A percentile compares a stretch with the other conserved stretches of the same genome.
phyloP scores from a whole-genome alignment of 2,113 vertebrate species.

The Ciconia boyciana region DNA sequence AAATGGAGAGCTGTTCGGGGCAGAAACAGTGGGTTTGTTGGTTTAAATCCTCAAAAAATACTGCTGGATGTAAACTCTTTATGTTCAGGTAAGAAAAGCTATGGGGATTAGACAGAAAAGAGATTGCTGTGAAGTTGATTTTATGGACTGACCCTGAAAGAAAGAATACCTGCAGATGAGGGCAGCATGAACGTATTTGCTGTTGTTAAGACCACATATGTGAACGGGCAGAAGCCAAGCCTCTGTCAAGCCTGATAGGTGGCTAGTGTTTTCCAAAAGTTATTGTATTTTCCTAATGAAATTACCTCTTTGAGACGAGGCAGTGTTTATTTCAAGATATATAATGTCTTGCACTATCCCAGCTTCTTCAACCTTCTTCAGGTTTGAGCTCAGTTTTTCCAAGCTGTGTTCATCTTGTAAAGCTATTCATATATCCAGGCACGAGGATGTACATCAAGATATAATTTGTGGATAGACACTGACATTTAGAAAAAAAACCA shows the following conservation, averaged over 20 bases:
- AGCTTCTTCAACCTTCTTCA: background rate
- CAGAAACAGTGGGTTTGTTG: background rate
- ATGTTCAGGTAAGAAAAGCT: background rate
- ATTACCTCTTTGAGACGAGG: background rate
- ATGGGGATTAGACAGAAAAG: background rate
- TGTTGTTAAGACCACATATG: background rate
- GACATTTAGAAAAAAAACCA: slow-evolving; percentile 1
- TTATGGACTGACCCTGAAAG: background rate
- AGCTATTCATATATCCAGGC: background rate
- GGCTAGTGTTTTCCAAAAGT: background rate
- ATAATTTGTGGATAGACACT: slow-evolving; percentile 9
- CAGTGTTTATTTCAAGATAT: background rate
- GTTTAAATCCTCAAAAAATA: background rate
- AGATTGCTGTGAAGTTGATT: background rate
- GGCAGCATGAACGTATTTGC: background rate
- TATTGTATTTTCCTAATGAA: background rate
- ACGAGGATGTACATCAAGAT: background rate
- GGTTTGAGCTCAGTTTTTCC: slow-evolving; percentile 8
- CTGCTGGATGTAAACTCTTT: background rate
- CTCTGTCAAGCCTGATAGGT: background rate
- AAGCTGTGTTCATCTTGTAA: background rate
- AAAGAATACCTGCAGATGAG: background rate
- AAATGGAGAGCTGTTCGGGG: background rate
- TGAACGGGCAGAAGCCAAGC: background rate
- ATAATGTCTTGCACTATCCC: background rate